Percentiles rank a stretch among this genome's conserved stretches.
Evolutionary conservation across 2,113 vertebrate genomes (phyloP).

Genomic region (Pedionomus torquatus): DNA sequence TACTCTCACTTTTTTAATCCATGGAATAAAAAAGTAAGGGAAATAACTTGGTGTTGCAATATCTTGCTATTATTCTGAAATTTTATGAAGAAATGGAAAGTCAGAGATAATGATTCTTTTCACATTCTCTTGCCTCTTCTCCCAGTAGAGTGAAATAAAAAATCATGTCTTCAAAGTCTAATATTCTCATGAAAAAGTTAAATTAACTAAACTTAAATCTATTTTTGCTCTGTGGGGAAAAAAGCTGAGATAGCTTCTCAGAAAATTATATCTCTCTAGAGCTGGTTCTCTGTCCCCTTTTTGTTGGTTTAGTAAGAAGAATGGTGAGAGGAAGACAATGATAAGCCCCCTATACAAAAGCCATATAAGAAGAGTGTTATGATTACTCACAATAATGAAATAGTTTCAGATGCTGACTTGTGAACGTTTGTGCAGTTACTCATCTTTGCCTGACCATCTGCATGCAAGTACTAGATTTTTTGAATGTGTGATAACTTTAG

Average conservation of each 20-base stretch:
- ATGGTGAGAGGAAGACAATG: background rate
- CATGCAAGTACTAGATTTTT: background rate
- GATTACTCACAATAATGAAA: background rate
- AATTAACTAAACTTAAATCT: background rate
- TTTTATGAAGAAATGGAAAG: background rate
- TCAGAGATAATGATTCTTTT: background rate
- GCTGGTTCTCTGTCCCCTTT: background rate
- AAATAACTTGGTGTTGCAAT: background rate
- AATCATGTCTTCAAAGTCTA: background rate
- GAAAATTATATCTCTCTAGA: background rate
- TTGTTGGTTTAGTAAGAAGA: background rate
- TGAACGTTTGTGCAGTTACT: background rate
- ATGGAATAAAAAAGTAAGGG: background rate
- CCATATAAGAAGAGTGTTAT: background rate
- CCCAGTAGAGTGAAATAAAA: background rate
- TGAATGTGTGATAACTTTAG: background rate
- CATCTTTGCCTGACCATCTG: background rate
- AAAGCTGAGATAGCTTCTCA: background rate
- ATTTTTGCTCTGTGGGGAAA: background rate
- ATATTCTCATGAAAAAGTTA: background rate
- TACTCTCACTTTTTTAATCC: background rate
- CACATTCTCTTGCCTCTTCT: background rate
- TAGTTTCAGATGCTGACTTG: background rate
- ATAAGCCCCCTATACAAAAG: background rate
- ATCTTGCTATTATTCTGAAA: background rate